Base-by-base conservation (phyloP, 2,113 vertebrate species). In the Meles meles region DNA sequence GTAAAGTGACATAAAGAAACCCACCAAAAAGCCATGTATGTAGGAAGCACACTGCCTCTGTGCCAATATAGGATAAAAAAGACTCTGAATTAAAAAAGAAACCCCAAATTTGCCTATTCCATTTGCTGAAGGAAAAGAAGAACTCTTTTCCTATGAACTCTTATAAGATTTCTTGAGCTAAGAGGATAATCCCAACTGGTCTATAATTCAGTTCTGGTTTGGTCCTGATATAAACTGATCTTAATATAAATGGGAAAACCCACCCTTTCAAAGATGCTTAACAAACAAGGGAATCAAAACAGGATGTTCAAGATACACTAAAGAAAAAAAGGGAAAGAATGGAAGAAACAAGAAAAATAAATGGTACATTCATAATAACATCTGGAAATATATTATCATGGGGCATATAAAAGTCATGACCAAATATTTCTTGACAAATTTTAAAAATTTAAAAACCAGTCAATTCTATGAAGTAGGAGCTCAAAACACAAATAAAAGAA, bases 401-500 rank as follows among this genome's bases (percentile, higher is more conserved):
- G 14, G 92, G 15, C 21, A 92, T 59, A 31, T 39, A 90, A 94
- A 79, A 77, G 55, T 87, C 20, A 94, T 5, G 18, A 79, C 14
- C 21, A 90, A 89, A 82, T 15, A 15, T 55, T 84, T 69, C 55
- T 86, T 44, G 31, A 3, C 63, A 20, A 88, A 92, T 79, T 94
- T 81, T 13, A 92, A 92, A 95, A 49, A 69, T 3, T 77, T 71
- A 87, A 29, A 37, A 76, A 88, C 20, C 9, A 82, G 77, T 44
- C 6, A 34, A 72, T 13, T 85, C 10, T 13, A 52, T 74, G 37
- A 94, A 90, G 25, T 20, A 55, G 84, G 7, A 93, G 15, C 72
- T 95, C 29, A 88, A 94, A 96, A 20, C 21, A 76, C 31, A 79
- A 74, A 67, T 74, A 39, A 91, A 69, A 97, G 17, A 96, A 77